Percentiles rank a stretch among this genome's conserved stretches.
These are phyloP conservation scores for Ditylenchus weischeri DNA, from an alignment of 2,888 invertebrate species.

Conservation along the genomic window DNA sequence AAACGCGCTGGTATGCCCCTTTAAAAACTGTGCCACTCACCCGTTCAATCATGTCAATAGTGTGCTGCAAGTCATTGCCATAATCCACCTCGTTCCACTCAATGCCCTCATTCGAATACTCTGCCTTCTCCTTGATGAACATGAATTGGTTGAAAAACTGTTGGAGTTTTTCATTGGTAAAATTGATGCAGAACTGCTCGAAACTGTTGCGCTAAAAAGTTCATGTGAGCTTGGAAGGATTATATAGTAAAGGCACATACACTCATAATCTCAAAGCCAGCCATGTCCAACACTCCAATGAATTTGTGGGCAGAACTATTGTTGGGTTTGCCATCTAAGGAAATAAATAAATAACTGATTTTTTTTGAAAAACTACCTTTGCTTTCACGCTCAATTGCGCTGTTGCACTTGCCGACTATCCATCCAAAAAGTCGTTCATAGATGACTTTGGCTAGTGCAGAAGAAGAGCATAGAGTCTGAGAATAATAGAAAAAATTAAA, in stretches of 20 bases:
- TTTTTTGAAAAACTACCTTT: conserved; percentile 5
- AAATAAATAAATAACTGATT: no score
- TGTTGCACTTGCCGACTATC: conserved; percentile 51
- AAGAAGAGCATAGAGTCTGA: conserved; percentile 38
- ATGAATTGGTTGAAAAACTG: conserved; percentile 58
- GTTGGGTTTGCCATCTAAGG: neutral
- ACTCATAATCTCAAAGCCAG: conserved; percentile 56
- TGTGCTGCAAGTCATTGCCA: conserved; percentile 52
- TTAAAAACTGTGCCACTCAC: conserved; percentile 26
- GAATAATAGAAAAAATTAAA: neutral
- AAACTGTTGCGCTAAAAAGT: conserved; percentile 48
- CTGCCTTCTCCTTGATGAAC: conserved; percentile 54
- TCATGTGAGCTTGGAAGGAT: neutral
- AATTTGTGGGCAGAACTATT: conserved; percentile 29
- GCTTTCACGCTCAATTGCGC: conserved; percentile 29
- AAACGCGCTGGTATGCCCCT: no score
- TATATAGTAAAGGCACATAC: conserved; percentile 17
- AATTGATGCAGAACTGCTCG: conserved; percentile 58
- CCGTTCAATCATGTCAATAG: conserved; percentile 55
- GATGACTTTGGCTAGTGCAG: conserved; percentile 51
- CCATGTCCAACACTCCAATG: conserved; percentile 57
- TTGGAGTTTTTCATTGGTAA: conserved; percentile 56
- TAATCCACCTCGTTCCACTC: conserved; percentile 79
- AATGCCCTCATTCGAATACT: conserved; percentile 53
- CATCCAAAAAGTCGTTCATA: conserved; percentile 54